phyloP scores from a whole-genome alignment of 2,113 vertebrate species.

The Lophotis ruficrista region DNA sequence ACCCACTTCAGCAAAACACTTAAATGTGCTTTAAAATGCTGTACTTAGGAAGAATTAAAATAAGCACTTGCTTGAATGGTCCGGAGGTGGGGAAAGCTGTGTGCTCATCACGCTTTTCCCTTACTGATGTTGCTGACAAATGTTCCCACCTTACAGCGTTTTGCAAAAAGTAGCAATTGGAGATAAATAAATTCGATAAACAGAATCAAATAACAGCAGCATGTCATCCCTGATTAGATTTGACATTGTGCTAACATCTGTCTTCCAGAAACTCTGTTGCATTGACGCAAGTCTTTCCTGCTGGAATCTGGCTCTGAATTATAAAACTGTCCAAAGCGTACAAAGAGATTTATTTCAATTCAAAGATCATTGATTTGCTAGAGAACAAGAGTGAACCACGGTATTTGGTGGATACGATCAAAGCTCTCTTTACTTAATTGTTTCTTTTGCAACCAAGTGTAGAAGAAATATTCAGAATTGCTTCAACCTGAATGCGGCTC shows the following conservation, averaged over 20 bases:
- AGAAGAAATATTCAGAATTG: not conserved
- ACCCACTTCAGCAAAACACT: slow-evolving; percentile 44
- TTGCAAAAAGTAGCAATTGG: not conserved
- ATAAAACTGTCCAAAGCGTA: not conserved
- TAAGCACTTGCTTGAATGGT: not conserved
- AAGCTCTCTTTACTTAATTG: not conserved
- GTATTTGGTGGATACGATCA: not conserved
- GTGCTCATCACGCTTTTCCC: not conserved
- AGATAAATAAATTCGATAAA: slow-evolving; percentile 17
- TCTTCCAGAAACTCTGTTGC: not conserved
- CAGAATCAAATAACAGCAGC: not conserved
- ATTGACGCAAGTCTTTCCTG: not conserved
- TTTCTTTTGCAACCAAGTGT: not conserved
- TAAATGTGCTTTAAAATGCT: not conserved
- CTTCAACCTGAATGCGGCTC: not conserved
- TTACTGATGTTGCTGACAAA: not conserved
- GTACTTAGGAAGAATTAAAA: slow-evolving; percentile 5
- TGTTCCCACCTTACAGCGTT: not conserved
- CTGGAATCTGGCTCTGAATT: not conserved
- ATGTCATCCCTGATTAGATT: not conserved
- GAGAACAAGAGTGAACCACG: fast-evolving
- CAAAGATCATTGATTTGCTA: not conserved
- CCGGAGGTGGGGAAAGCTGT: not conserved
- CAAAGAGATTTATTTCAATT: slow-evolving; percentile 10
- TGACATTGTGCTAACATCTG: not conserved